A percentile compares a stretch with the other conserved stretches of the same genome.
phyloP scores from a whole-genome alignment of 1,140 invertebrate genomes.

The Teleopsis dalmanni region DNA sequence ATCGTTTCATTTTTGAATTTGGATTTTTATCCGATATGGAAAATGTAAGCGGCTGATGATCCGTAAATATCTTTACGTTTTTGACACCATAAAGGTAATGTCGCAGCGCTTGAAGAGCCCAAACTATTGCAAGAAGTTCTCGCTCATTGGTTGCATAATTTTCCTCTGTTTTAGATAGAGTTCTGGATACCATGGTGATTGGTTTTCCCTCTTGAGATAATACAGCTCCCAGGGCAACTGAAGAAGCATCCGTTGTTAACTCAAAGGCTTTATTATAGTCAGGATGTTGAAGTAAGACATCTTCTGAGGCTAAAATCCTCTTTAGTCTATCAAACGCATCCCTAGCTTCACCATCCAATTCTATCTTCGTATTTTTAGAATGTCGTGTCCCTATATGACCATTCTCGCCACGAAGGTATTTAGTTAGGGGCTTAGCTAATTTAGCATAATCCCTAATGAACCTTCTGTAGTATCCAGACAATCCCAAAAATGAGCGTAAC shows the following conservation, averaged over 20 bases:
- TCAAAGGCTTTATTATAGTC: constrained; percentile 34
- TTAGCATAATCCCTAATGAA: background rate
- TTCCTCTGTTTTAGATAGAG: constrained; percentile 2
- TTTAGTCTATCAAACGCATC: constrained; percentile 14
- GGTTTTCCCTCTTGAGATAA: constrained; percentile 19
- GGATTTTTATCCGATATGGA: too few relatives aligned
- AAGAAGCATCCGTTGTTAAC: constrained; percentile 31
- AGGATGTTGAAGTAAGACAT: constrained; percentile 17
- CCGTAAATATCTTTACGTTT: constrained; percentile 39
- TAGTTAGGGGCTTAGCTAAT: background rate
- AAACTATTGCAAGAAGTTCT: constrained; percentile 11
- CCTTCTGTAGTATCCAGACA: background rate
- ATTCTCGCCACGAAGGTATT: background rate
- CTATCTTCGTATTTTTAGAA: background rate
- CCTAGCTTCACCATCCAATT: background rate
- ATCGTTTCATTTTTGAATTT: constrained; percentile 7
- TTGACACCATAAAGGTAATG: constrained; percentile 43
- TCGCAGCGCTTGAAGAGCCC: constrained; percentile 15
- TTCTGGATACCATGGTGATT: constrained; percentile 7
- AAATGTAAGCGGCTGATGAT: constrained; percentile 9
- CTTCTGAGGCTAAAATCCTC: constrained; percentile 14
- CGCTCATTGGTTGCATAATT: constrained; percentile 11
- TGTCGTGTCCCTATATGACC: background rate
- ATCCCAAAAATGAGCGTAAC: background rate
- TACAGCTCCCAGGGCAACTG: constrained; percentile 28